Base-by-base conservation (phyloP, 2,113 vertebrate genomes). In the Myiopsitta monachus region DNA sequence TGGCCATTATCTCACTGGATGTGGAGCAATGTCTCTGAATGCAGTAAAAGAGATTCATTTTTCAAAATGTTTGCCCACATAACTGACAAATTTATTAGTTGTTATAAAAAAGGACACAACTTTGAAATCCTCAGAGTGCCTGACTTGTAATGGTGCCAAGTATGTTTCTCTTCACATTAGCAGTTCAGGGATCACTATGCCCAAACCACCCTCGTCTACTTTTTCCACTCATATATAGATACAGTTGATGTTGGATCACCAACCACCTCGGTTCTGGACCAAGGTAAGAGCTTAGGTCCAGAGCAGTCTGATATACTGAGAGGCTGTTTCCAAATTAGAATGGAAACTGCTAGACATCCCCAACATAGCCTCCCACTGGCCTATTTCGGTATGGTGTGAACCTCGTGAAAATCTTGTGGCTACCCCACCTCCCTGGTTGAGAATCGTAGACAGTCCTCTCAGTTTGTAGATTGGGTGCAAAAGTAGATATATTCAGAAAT, bases 21-120 rank as follows among this genome's bases (percentile, higher is more conserved):
- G 94, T 94, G 91, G 93, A 95, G 92, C 84, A 95, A 95, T 7
- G 14, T 72, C 83, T 73, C 64, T 69, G 89, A 94, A 94, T 26
- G 73, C 81, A 96, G 90, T 92, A 94, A 96, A 96, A 97, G 62
- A 57, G 84, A 96, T 82, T 93, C 80, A 87, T 96, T 98, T 97
- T 78, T 96, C 88, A 96, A 80, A 92, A 52, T 62, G 91, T 96
- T 97, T 97, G 68, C 51, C 93, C 90, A 80, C 67, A 49, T 88
- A 96, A 95, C 75, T 93, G 95, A 93, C 91, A 97, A 96, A 97
- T 97, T 97, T 97, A 97, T 93, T 97, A 83, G n/a, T 82, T 82
- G 84, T 66, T 85, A 90, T 97, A 94, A 97, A 97, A 87, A 93
- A 76, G 82, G 96, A 95, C 66, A 95, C 74, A 81, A 83, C 93